Evolutionary conservation across 2,888 invertebrate genomes (phyloP).

Genomic region (Eristalinus sepulchralis): DNA sequence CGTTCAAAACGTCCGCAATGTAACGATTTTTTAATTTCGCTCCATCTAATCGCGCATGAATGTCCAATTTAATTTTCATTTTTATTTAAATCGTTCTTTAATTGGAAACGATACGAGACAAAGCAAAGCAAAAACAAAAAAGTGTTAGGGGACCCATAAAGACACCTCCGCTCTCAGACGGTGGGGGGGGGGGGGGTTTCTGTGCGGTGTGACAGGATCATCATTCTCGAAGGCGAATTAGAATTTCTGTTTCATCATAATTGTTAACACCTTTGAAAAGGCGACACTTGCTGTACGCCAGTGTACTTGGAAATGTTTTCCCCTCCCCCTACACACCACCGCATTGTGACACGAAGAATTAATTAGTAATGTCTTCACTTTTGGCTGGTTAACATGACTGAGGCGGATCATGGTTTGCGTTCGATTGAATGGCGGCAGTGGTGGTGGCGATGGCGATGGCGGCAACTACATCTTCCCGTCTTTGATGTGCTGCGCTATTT

Average conservation of each 20-base stretch:
- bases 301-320: slow-evolving; percentile 31
- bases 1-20: slow-evolving; percentile 69
- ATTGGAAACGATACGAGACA: slow-evolving; percentile 53
- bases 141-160: neutral
- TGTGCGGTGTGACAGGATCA: neutral
- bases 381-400: slow-evolving; percentile 22
- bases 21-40: slow-evolving; percentile 72
- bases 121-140: neutral
- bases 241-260: slow-evolving; percentile 41
- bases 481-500: slow-evolving; percentile 53
- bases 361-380: slow-evolving; percentile 53
- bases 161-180: neutral
- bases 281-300: neutral
- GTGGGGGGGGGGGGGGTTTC: too few species aligned
- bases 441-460: neutral
- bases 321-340: neutral
- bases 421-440: neutral
- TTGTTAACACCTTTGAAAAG: slow-evolving; percentile 26
- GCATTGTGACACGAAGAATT: slow-evolving; percentile 23
- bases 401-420: neutral
- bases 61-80: slow-evolving; percentile 69
- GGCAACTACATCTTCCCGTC: slow-evolving; percentile 19
- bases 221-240: slow-evolving; percentile 13
- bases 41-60: slow-evolving; percentile 71
- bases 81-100: slow-evolving; percentile 70